phyloP scores from a whole-genome alignment of 2,797 vertebrate species.

The Protosalanx chinensis region DNA sequence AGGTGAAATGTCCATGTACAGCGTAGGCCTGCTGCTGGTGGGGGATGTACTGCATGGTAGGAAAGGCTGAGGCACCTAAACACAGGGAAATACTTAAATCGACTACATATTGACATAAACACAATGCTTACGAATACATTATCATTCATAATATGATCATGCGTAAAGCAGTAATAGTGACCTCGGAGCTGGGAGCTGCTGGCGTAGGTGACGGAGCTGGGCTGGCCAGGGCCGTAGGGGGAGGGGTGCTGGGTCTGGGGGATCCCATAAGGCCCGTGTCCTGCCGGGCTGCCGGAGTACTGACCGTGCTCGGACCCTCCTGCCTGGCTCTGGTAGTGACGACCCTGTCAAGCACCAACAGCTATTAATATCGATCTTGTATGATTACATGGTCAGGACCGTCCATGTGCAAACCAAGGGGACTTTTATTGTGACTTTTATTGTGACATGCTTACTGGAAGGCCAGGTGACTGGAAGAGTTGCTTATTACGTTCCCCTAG shows the following conservation, averaged over 20 bases:
- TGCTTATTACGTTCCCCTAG: conserved; percentile 76
- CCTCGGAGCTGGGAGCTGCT: conserved; percentile 74
- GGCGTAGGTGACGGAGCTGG: conserved; percentile 61
- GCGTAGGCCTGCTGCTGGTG: conserved; percentile 84
- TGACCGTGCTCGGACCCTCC: conserved; percentile 73
- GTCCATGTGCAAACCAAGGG: neutral
- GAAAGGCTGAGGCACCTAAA: conserved; percentile 81
- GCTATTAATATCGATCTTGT: neutral
- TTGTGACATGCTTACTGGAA: conserved; percentile 66
- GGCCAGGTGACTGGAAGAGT: conserved; percentile 77
- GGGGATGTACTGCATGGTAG: conserved; percentile 85
- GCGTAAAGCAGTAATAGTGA: conserved; percentile 14
- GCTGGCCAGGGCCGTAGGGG: conserved; percentile 57
- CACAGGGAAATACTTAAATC: neutral
- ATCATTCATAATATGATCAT: no score
- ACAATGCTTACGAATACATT: no score
- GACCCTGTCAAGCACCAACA: conserved; percentile 49
- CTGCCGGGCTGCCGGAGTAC: conserved; percentile 67
- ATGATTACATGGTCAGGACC: no score
- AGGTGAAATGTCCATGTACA: conserved; percentile 83
- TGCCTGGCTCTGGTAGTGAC: conserved; percentile 69
- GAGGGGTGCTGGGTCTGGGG: conserved; percentile 69
- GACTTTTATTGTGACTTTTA: neutral
- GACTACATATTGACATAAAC: no score
- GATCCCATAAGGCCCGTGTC: conserved; percentile 64